A percentile compares a stretch with the other conserved stretches of the same genome.
These are phyloP conservation scores for Ephydatia muelleri DNA, from an alignment of 37 sponge, comb jelly and placozoan genomes.

Conservation along the genomic window DNA sequence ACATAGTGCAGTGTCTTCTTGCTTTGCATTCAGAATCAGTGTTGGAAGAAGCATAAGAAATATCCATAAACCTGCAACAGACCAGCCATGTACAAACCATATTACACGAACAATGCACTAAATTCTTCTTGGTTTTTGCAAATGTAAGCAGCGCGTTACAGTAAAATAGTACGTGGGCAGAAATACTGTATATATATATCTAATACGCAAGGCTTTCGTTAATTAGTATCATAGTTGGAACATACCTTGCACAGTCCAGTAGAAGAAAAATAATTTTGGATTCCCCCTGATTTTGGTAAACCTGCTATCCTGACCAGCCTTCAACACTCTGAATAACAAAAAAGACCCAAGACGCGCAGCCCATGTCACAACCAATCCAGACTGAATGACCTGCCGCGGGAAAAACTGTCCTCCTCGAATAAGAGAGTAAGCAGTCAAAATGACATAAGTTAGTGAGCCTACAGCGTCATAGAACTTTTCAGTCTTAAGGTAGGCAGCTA, in stretches of 20 bases:
- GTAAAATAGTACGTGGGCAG: neutral
- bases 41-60: constrained; percentile 82
- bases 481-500: constrained; percentile 77
- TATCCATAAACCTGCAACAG: constrained; percentile 78
- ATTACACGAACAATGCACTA: constrained; percentile 28
- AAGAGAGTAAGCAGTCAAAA: constrained; percentile 62
- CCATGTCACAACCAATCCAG: constrained; percentile 73
- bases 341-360: constrained; percentile 85
- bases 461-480: constrained; percentile 90
- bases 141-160: neutral
- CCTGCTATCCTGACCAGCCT: constrained; percentile 76
- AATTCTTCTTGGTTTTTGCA: constrained; percentile 24
- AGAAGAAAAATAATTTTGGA: constrained; percentile 73
- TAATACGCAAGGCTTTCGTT: neutral
- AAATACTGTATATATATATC: neutral
- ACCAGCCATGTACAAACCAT: neutral
- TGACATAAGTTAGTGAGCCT: constrained; percentile 79
- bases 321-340: constrained; percentile 75
- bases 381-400: constrained; percentile 81
- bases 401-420: constrained; percentile 42
- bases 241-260: constrained; percentile 91
- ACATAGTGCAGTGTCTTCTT: constrained; percentile 43
- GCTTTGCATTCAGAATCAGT: constrained; percentile 74
- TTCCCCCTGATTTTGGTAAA: constrained; percentile 79
- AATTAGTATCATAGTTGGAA: neutral